Evolutionary conservation across 2,113 vertebrate genomes (phyloP).

Genomic region (Gavialis gangeticus): DNA sequence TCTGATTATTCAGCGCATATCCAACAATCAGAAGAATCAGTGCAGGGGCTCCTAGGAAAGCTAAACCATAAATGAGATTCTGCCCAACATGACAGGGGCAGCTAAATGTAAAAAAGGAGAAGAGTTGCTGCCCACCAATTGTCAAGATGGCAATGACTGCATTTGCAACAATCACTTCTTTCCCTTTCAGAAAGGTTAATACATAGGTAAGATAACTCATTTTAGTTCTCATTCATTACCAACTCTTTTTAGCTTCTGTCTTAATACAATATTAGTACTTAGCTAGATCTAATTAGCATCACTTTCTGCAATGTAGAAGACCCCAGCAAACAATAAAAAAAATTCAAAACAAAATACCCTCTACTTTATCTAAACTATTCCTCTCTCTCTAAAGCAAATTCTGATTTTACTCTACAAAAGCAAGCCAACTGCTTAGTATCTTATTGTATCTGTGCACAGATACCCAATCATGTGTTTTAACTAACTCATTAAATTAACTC

Average conservation of each 20-base stretch:
- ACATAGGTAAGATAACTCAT: constrained; percentile 59
- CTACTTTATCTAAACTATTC: no score
- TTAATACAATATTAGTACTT: neutral
- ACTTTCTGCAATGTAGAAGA: neutral
- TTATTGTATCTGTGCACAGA: constrained; percentile 35
- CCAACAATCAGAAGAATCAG: constrained; percentile 80
- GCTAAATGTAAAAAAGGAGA: constrained; percentile 79
- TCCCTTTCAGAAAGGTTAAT: constrained; percentile 75
- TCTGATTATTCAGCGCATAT: constrained; percentile 78
- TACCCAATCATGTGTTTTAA: constrained; percentile 25
- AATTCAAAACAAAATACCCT: no score
- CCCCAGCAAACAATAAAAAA: neutral
- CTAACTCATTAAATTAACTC: constrained; percentile 37
- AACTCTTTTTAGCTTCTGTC: neutral
- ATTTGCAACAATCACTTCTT: constrained; percentile 72
- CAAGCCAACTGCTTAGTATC: neutral
- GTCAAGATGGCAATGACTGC: constrained; percentile 77
- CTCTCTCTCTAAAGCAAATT: neutral
- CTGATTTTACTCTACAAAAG: rapidly evolving
- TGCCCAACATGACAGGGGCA: constrained; percentile 81
- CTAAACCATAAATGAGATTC: constrained; percentile 80
- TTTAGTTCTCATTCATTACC: neutral
- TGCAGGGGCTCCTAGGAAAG: constrained; percentile 79
- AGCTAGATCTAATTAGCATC: neutral
- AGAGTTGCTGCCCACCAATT: constrained; percentile 76